phyloP scores from a whole-genome alignment of 1,140 invertebrate genomes.

The Phocides pigmalion region DNA sequence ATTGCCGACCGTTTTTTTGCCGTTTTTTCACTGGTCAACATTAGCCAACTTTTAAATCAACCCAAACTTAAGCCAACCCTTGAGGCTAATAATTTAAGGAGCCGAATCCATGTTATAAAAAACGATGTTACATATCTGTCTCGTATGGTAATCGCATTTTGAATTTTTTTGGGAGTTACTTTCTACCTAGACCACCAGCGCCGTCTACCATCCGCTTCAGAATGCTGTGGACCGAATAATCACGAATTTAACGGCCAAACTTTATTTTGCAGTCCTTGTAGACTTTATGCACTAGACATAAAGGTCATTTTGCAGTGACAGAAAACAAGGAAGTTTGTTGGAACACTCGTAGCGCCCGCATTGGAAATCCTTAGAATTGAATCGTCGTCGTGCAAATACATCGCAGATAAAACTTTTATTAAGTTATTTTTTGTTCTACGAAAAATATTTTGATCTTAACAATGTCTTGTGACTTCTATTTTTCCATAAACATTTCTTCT shows the following conservation, averaged over 20 bases:
- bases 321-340: neutral
- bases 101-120: too few relatives aligned
- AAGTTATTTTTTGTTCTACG: conserved; percentile 17
- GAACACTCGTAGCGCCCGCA: conserved; percentile 26
- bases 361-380: conserved; percentile 32
- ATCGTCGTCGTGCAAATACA: conserved; percentile 29
- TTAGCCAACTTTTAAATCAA: too few relatives aligned
- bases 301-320: neutral
- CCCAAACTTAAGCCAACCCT: too few relatives aligned
- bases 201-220: conserved; percentile 21
- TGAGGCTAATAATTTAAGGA: too few relatives aligned
- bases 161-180: conserved; percentile 19
- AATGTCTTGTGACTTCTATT: too few relatives aligned
- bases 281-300: neutral
- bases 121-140: too few relatives aligned
- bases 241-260: conserved; percentile 21
- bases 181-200: conserved; percentile 12
- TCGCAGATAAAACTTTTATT: conserved; percentile 25
- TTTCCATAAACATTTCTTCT: too few relatives aligned
- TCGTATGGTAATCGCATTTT: too few relatives aligned
- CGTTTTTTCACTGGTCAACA: too few relatives aligned
- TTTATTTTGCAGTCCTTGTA: neutral
- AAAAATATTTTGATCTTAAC: neutral
- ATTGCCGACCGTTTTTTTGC: too few relatives aligned
- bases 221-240: conserved; percentile 32